A percentile compares a stretch with the other conserved stretches of the same genome.
Conservation (phyloP, 23 tunicate species). For the Corella eumyota region DNA sequence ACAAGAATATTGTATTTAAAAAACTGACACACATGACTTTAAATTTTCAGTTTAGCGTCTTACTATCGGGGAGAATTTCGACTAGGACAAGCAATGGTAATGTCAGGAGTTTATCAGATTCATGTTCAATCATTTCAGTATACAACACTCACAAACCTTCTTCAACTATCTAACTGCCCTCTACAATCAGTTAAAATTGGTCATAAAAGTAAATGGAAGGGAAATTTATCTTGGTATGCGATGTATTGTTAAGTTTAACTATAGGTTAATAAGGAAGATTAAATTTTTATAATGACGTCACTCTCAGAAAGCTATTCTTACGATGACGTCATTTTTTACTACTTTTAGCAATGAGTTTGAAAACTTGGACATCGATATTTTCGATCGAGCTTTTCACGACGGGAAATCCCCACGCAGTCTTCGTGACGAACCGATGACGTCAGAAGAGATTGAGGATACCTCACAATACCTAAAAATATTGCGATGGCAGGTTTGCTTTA, state of each 20-base stretch:
- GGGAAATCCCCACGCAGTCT: background rate
- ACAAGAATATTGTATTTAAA: background rate
- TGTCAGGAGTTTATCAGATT: conserved; percentile 34
- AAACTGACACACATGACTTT: background rate
- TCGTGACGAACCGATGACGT: conserved; percentile 2
- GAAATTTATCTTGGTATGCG: background rate
- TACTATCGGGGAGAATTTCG: conserved; percentile 51
- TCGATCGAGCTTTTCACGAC: background rate
- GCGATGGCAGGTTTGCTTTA: conserved; percentile 26
- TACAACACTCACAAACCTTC: conserved; percentile 28
- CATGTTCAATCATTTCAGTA: conserved; percentile 38
- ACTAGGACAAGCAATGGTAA: conserved; percentile 20
- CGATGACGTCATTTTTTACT: too few relatives aligned
- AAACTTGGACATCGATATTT: conserved; percentile 2
- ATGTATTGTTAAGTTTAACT: too few relatives aligned
- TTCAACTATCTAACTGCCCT: conserved; percentile 11
- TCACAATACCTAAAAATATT: conserved; percentile 23
- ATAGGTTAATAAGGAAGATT: too few relatives aligned
- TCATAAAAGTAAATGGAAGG: background rate
- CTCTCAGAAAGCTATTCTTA: too few relatives aligned
- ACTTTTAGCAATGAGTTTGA: conserved; percentile 3
- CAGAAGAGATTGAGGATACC: conserved; percentile 16
- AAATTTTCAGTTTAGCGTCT: conserved; percentile 22
- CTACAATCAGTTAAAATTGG: background rate
- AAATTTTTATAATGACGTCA: too few relatives aligned